phyloP scores from a whole-genome alignment of 2,888 invertebrate species.

The Stictocephala bisonia region DNA sequence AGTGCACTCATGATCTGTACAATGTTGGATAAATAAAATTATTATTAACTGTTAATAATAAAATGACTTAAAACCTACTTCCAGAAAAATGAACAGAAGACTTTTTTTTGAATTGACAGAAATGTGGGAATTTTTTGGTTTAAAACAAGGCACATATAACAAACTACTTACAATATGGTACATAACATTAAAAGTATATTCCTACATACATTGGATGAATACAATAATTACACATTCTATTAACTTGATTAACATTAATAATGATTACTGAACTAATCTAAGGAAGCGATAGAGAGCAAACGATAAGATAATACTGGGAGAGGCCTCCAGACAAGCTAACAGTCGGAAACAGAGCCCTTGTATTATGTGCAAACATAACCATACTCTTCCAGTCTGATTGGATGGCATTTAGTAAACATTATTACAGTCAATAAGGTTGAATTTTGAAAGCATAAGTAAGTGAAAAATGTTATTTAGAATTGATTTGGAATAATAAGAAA shows the following conservation, averaged over 20 bases:
- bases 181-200: conserved; percentile 56
- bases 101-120: conserved; percentile 21
- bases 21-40: conserved; percentile 33
- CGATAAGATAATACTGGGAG: conserved; percentile 31
- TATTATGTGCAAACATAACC: too few species aligned
- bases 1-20: conserved; percentile 36
- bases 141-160: conserved; percentile 57
- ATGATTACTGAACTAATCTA: conserved; percentile 40
- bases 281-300: conserved; percentile 42
- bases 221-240: conserved; percentile 47
- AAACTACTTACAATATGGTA: conserved; percentile 55
- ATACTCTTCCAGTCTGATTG: too few species aligned
- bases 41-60: conserved; percentile 9
- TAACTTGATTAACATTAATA: conserved; percentile 42
- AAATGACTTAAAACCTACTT: conserved; percentile 27
- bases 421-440: too few species aligned
- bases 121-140: conserved; percentile 58
- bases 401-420: too few species aligned
- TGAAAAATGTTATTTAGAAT: too few species aligned
- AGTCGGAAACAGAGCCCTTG: conserved; percentile 22
- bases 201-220: conserved; percentile 51
- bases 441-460: too few species aligned
- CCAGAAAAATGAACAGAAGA: conserved; percentile 10
- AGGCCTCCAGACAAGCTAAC: conserved; percentile 29
- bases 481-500: too few species aligned